Conservation (phyloP, 2,797 vertebrate species). For the Poecilia picta region DNA sequence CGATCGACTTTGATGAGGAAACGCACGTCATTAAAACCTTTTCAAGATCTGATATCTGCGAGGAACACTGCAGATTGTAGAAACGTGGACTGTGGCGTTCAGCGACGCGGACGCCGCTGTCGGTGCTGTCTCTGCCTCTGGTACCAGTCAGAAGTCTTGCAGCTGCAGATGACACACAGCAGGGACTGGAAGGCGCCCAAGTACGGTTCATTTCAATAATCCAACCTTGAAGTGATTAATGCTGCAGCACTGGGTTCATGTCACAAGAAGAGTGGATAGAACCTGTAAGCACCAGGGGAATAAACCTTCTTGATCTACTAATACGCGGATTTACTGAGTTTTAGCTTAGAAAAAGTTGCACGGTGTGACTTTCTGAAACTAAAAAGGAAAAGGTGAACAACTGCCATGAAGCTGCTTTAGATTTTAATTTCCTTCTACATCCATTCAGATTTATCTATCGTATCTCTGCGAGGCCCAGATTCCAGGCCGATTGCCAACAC, state of each 20-base stretch:
- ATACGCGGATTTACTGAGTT: not conserved
- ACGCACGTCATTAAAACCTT: not conserved
- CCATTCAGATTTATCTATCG: not conserved
- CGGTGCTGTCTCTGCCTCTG: too few relatives aligned
- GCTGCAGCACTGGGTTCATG: not conserved
- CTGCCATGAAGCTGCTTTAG: not conserved
- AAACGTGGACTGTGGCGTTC: not conserved
- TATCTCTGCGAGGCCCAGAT: not conserved
- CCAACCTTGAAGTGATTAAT: conserved; percentile 1
- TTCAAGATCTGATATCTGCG: not conserved
- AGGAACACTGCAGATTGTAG: too few relatives aligned
- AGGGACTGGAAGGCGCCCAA: not conserved
- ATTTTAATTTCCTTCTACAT: conserved; percentile 6
- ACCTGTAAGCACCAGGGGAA: not conserved
- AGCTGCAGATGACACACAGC: not conserved
- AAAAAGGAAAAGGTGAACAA: not conserved
- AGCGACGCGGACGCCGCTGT: not conserved
- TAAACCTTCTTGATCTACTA: not conserved
- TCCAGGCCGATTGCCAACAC: not conserved
- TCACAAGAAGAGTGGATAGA: not conserved
- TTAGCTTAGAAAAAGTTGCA: not conserved
- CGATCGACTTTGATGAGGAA: not conserved
- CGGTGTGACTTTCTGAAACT: not conserved
- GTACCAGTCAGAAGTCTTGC: not conserved
- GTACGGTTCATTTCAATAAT: not conserved